Base-by-base conservation (phyloP, 64 coral and sea anemone species). In the Actinia tenebrosa region DNA sequence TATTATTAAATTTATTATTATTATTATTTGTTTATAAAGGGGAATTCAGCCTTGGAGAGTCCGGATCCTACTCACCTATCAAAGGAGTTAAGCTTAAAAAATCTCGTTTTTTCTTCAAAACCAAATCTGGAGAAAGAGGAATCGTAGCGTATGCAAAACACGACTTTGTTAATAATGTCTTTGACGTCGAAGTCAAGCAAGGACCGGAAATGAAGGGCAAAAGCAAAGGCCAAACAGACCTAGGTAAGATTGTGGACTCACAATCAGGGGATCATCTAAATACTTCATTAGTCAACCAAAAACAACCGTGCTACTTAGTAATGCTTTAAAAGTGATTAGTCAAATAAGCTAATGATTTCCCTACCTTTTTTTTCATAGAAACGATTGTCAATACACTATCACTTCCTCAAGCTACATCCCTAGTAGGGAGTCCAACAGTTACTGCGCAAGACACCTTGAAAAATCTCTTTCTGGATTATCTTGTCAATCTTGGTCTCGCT, bases 41-140 rank as follows among this genome's bases (percentile, higher is more conserved):
- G 54, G 83, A 85, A 64, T 85, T 85, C 60, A 85, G 53, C 2
- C 53, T 85, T 59, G 83, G 83, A 45, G 83, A 85, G 30, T 85
- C 83, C 7, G 56, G 22, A 15, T 6, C 26, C 4, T 85, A 85
- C 60, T 85, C 83, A 11, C 83, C 83, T 10, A 62, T 85, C 16
- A 43, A 61, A 44, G 55, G 56, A 22, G 56, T 85, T 18, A 61
- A 58, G 30, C 50, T 85, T 16, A 61, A 85, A 64, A 61, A 85
- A 19, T 9, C 46, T 3, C 50, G 83, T 2, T 85, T 85, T 16
- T 56, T 59, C 54, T 85, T 61, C 53, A 45, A 54, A 20, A 61
- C 44, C 16, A 20, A 26, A 26, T n/a, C 83, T 22, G 83, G 56
- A 44, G 16, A 58, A 43, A 61, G 52, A 62, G 83, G 6, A 58